phyloP scores from a whole-genome alignment of 2,113 vertebrate genomes.

The Zootoca vivipara region DNA sequence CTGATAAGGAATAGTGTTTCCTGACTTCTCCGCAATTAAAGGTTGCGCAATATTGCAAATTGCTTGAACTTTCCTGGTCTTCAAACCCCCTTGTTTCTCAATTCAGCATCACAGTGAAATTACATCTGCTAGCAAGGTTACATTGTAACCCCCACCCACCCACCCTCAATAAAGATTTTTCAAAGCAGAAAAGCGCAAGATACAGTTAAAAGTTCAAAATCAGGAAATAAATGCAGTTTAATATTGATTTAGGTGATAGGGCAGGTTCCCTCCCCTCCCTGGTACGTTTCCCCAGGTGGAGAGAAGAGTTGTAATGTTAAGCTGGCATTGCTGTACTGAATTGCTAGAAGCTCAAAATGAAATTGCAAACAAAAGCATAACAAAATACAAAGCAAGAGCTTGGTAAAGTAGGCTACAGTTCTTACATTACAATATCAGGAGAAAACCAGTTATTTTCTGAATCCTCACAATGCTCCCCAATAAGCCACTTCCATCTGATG shows the following conservation, averaged over 20 bases:
- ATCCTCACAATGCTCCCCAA: slow-evolving; percentile 55
- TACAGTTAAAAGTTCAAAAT: slow-evolving; percentile 41
- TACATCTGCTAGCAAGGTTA: slow-evolving; percentile 41
- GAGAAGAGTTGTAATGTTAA: slow-evolving; percentile 60
- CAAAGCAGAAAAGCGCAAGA: slow-evolving; percentile 44
- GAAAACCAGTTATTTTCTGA: slow-evolving; percentile 58
- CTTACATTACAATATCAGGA: slow-evolving; percentile 63
- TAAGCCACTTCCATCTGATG: slow-evolving; percentile 12
- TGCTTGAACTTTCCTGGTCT: neutral
- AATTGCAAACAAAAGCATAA: slow-evolving; percentile 62
- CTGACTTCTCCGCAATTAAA: neutral
- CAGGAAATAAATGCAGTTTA: slow-evolving; percentile 62
- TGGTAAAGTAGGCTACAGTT: slow-evolving; percentile 61
- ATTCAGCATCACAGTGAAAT: slow-evolving; percentile 6
- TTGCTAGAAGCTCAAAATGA: slow-evolving; percentile 57
- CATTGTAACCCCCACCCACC: neutral
- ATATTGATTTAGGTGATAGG: slow-evolving; percentile 40
- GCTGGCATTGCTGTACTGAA: slow-evolving; percentile 61
- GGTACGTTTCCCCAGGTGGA: slow-evolving; percentile 64
- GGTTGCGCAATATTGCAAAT: neutral
- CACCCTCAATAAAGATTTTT: slow-evolving; percentile 28
- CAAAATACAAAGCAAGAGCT: slow-evolving; percentile 67
- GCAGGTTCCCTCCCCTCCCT: slow-evolving; percentile 44
- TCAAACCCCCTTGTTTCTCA: slow-evolving; percentile 43
- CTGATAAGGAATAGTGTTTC: slow-evolving; percentile 30